These are phyloP conservation scores for Haemorhous mexicanus DNA, from an alignment of 2,113 vertebrate genomes.

Conservation along the genomic window DNA sequence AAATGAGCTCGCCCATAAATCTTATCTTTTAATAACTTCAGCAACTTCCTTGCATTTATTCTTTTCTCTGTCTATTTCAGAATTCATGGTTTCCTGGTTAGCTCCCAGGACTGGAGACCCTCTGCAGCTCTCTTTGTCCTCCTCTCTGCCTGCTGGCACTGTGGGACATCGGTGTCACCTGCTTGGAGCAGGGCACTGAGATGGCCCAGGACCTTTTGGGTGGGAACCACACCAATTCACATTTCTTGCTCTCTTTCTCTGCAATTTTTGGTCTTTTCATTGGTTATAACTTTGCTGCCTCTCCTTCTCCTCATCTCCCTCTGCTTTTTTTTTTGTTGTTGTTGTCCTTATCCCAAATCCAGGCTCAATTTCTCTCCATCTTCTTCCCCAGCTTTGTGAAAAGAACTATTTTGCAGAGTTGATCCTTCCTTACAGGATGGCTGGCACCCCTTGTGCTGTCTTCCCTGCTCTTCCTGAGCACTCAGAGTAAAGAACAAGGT, in stretches of 20 bases:
- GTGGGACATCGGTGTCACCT: neutral
- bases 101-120: neutral
- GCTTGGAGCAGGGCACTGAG: neutral
- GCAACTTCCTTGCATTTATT: conserved; percentile 33
- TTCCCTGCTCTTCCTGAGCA: neutral
- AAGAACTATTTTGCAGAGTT: neutral
- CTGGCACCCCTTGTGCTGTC: neutral
- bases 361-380: neutral
- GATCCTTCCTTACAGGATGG: neutral
- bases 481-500: neutral
- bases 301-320: neutral
- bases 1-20: conserved; percentile 50
- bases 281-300: accelerated
- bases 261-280: neutral
- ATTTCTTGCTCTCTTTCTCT: neutral
- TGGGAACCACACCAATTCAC: neutral
- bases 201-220: neutral
- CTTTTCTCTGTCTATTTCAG: neutral
- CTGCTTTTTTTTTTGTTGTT: neutral
- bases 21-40: conserved; percentile 62
- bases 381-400: neutral
- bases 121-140: neutral
- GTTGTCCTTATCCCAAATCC: neutral
- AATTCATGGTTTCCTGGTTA: conserved; percentile 3
- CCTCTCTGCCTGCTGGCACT: neutral